These are phyloP conservation scores for Nomada lathburiana DNA, from an alignment of 2,888 invertebrate genomes.

Conservation along the genomic window DNA sequence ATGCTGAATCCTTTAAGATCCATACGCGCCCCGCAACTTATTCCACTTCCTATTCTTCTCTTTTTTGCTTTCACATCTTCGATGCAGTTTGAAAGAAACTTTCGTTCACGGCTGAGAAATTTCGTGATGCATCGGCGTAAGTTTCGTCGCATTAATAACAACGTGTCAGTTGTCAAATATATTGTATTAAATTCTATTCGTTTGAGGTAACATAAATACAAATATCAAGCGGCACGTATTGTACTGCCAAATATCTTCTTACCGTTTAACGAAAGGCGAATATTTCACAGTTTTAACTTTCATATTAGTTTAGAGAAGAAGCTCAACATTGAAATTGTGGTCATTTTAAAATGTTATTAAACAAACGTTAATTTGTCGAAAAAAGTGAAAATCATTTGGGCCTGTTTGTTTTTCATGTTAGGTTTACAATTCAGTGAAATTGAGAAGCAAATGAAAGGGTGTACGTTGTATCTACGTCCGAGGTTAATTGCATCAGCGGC, in stretches of 20 bases:
- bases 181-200: background rate
- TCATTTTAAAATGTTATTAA: too few species aligned
- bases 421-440: slow-evolving; percentile 2
- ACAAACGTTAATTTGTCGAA: too few species aligned
- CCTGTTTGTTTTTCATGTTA: background rate
- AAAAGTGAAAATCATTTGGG: background rate
- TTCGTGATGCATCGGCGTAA: background rate
- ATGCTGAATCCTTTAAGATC: background rate
- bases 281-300: too few species aligned
- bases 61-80: background rate
- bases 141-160: slow-evolving; percentile 15
- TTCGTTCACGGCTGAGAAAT: background rate
- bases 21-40: background rate
- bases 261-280: too few species aligned
- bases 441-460: slow-evolving; percentile 32
- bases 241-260: too few species aligned
- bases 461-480: slow-evolving; percentile 10
- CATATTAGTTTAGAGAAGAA: too few species aligned
- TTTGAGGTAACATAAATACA: background rate
- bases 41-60: background rate
- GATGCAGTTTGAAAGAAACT: background rate
- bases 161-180: background rate
- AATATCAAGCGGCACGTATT: background rate
- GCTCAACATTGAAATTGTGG: too few species aligned
- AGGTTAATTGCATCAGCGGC: slow-evolving; percentile 45